Conservation (phyloP, 2,797 vertebrate species). For the Pelobates cultripes region DNA sequence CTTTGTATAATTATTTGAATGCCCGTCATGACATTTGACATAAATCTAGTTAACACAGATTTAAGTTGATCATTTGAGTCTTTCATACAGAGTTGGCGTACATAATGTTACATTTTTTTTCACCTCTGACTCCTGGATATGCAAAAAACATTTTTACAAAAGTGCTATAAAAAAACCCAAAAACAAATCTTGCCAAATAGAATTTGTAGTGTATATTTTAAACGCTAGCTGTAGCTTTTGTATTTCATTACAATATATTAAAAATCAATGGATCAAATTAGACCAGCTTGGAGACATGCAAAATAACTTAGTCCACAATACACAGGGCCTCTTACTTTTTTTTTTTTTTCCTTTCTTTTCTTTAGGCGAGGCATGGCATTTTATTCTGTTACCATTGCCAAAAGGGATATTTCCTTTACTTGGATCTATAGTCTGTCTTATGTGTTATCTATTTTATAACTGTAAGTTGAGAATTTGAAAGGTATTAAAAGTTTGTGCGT, state of each 20-base stretch:
- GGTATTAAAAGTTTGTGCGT: slow-evolving; percentile 38
- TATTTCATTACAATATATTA: slow-evolving; percentile 28
- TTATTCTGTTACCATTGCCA: slow-evolving; percentile 57
- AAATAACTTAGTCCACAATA: slow-evolving; percentile 53
- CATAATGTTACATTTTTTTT: no score
- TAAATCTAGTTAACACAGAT: not conserved
- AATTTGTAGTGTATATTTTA: slow-evolving; percentile 18
- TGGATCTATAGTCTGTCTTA: slow-evolving; percentile 53
- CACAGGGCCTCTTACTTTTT: slow-evolving; percentile 58
- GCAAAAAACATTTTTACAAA: no score
- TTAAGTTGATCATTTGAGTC: no score
- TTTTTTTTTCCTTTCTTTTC: not conserved
- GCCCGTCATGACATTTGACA: not conserved
- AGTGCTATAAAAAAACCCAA: not conserved
- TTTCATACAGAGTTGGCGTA: no score
- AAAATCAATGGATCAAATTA: slow-evolving; percentile 70
- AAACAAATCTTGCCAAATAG: not conserved
- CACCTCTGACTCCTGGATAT: no score
- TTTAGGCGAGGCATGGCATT: slow-evolving; percentile 54
- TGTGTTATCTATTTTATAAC: slow-evolving; percentile 45
- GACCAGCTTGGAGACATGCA: slow-evolving; percentile 54
- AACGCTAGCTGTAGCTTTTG: not conserved
- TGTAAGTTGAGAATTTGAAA: slow-evolving; percentile 53
- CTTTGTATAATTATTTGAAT: not conserved
- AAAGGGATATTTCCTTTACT: slow-evolving; percentile 54